Evolutionary conservation across 1,140 invertebrate species (phyloP), one percentile per base, ranked within the genome.

Genomic region (Drosophila pectinifera): DNA sequence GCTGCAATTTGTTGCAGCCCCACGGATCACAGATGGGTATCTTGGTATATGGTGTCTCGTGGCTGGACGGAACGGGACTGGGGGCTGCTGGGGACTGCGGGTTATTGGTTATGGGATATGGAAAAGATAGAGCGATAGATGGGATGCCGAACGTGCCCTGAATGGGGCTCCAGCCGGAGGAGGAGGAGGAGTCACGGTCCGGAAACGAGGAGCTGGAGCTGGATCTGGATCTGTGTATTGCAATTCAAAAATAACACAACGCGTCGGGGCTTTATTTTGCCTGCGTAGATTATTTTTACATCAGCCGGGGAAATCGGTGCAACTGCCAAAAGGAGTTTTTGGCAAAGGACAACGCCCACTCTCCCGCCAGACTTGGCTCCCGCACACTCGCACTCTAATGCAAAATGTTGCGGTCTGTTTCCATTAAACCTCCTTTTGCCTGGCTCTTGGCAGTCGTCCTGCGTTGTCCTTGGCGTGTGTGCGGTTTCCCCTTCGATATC

Each of bases 371-470:
- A 54, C 41, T 58, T 46, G 46, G 26, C 64, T 10, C 31, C 24
- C 0, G 26, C 10, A n/a, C 28, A n/a, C 18, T 39, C 20, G 28
- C n/a, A 18, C 56, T 67, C 46, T 82, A 86, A 89, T 83, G 84
- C 67, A 84, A 88, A 89, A 80, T 73, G 84, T 88, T 88, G 84
- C 84, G 83, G 83, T 88, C 83, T 88, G 72, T 89, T 88, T 88
- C 62, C 83, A 89, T 61, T 61, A 61, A 62, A 80, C 55, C 45
- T 67, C 53, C 53, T 53, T 61, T 36, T 39, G 24, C 55, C 58
- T 45, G 55, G 38, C 41, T 76, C 73, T 86, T 88, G 83, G 83
- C 83, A 86, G 42, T 63, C 48, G 68, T 72, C 61, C 75, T 76
- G 70, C 31, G 34, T 59, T 65, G 70, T 88, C 69, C 78, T 85